Evolutionary conservation across 2,113 vertebrate genomes (phyloP).

Genomic region (Podocnemis expansa): DNA sequence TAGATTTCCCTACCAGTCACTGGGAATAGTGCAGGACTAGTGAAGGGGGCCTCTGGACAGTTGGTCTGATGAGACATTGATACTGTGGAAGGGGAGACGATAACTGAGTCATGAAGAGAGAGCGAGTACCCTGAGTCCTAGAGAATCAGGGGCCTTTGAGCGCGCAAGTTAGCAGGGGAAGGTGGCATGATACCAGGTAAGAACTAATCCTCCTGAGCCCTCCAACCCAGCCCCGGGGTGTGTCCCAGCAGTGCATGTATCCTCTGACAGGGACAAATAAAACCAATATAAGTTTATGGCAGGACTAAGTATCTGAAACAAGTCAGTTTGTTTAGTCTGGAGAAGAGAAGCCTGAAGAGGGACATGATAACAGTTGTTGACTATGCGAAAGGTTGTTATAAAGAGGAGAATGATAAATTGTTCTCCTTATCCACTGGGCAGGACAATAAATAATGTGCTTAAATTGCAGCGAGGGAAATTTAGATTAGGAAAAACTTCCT

Average conservation of each 20-base stretch:
- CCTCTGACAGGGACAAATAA: neutral
- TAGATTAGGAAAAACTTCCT: neutral
- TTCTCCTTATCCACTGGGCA: too few relatives aligned
- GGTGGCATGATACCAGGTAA: neutral
- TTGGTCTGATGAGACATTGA: too few relatives aligned
- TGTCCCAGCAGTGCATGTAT: too few relatives aligned
- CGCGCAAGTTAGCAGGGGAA: neutral
- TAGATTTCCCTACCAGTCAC: too few relatives aligned
- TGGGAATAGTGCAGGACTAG: too few relatives aligned
- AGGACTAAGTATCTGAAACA: constrained; percentile 2
- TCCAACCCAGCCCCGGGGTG: neutral
- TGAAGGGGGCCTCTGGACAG: too few relatives aligned
- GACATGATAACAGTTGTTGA: too few relatives aligned
- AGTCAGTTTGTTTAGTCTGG: neutral
- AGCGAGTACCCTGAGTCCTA: neutral
- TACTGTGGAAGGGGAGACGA: neutral
- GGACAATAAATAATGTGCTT: too few relatives aligned
- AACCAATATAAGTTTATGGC: neutral
- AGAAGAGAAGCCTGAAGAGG: too few relatives aligned
- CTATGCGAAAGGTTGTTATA: too few relatives aligned
- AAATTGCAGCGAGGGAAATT: neutral
- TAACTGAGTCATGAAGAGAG: neutral
- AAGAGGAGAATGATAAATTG: too few relatives aligned
- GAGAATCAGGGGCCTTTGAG: neutral
- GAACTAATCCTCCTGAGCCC: too few relatives aligned